Evolutionary conservation across 2,888 invertebrate genomes (phyloP).

Genomic region (Perdita meconis): DNA sequence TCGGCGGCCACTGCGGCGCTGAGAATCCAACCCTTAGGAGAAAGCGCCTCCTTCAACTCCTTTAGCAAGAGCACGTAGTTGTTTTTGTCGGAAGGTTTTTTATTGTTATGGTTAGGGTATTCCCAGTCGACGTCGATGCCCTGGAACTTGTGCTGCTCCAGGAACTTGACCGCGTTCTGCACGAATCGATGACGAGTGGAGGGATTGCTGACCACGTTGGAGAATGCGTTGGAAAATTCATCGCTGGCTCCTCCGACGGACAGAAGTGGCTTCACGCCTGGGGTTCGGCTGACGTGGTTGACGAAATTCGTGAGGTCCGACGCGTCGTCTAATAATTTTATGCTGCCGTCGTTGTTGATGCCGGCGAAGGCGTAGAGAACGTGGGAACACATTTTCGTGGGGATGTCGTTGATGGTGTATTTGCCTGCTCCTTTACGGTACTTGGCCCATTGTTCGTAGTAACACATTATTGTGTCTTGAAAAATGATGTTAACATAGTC

Average conservation of each 20-base stretch:
- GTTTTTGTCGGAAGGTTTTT: conserved; percentile 84
- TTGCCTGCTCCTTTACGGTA: conserved; percentile 88
- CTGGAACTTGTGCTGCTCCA: conserved; percentile 87
- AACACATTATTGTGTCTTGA: conserved; percentile 89
- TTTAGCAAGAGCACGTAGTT: conserved; percentile 86
- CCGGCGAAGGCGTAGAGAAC: conserved; percentile 91
- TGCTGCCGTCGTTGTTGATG: conserved; percentile 84
- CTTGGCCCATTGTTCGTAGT: conserved; percentile 91
- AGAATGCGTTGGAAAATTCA: conserved; percentile 87
- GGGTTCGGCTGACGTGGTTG: conserved; percentile 85
- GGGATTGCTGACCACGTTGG: conserved; percentile 85
- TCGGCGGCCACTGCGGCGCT: conserved; percentile 86
- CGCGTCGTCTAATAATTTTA: conserved; percentile 86
- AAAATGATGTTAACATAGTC: background rate
- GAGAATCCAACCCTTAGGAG: conserved; percentile 82
- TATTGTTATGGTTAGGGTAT: conserved; percentile 87
- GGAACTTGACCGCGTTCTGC: conserved; percentile 85
- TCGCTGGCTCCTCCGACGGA: conserved; percentile 90
- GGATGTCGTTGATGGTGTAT: conserved; percentile 88
- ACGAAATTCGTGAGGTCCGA: conserved; percentile 88
- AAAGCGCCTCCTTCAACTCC: conserved; percentile 86
- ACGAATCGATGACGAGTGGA: conserved; percentile 85
- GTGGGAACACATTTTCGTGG: conserved; percentile 90
- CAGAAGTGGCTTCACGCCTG: conserved; percentile 86
- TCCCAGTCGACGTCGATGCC: conserved; percentile 91